Evolutionary conservation across 2,888 invertebrate genomes (phyloP).

Genomic region (Pristionchus entomophagus): DNA sequence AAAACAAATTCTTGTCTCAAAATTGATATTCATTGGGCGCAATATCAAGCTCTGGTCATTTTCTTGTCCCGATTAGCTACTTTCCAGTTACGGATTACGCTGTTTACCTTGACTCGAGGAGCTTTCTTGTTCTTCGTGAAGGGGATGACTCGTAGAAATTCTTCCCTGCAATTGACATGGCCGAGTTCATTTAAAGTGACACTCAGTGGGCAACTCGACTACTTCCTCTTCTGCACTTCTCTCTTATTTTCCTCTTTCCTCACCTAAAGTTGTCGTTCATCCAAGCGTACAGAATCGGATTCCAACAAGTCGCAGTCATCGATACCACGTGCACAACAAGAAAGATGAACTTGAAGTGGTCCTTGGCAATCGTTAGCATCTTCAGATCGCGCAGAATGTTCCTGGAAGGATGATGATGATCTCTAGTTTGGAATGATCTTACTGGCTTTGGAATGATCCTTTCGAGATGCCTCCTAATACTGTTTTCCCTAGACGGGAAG

Average conservation of each 20-base stretch:
- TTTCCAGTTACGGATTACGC: too few species aligned
- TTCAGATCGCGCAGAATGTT: constrained; percentile 70
- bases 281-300: constrained; percentile 95
- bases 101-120: constrained; percentile 34
- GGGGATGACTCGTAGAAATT: constrained; percentile 69
- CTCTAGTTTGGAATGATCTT: too few species aligned
- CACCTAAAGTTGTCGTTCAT: constrained; percentile 82
- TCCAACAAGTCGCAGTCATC: constrained; percentile 83
- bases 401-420: constrained; percentile 58
- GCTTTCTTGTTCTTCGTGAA: constrained; percentile 51
- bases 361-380: constrained; percentile 80
- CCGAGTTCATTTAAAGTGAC: constrained; percentile 21
- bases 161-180: constrained; percentile 61
- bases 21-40: too few species aligned
- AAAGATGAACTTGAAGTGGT: constrained; percentile 90
- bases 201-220: too few species aligned
- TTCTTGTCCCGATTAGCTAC: too few species aligned
- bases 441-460: too few species aligned
- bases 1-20: too few species aligned
- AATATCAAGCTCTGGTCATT: background rate
- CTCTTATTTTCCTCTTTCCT: background rate
- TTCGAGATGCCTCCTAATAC: too few species aligned
- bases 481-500: too few species aligned
- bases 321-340: constrained; percentile 87
- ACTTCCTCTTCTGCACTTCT: constrained; percentile 8